A percentile compares a stretch with the other conserved stretches of the same genome.
Evolutionary conservation across 2,797 vertebrate genomes (phyloP).

Genomic region (Sebastes steindachneri): DNA sequence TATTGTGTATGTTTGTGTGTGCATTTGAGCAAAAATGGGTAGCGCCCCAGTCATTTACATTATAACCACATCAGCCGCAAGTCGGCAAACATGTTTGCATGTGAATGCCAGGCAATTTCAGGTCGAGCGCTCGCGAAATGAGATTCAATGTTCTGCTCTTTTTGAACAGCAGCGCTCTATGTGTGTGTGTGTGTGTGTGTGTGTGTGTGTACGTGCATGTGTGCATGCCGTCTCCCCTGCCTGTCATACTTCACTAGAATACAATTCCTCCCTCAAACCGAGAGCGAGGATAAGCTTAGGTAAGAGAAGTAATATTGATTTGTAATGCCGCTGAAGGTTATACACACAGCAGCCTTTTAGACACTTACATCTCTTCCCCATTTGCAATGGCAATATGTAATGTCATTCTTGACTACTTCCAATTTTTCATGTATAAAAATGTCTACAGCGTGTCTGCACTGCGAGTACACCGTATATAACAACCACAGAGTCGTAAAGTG

Average conservation of each 20-base stretch:
- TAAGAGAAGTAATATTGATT: slow-evolving; percentile 65
- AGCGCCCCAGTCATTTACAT: slow-evolving; percentile 42
- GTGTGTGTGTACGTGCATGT: not conserved
- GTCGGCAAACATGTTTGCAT: slow-evolving; percentile 56
- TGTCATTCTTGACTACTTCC: slow-evolving; percentile 51
- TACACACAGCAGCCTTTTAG: slow-evolving; percentile 40
- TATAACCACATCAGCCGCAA: slow-evolving; percentile 46
- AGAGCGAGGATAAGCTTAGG: slow-evolving; percentile 56
- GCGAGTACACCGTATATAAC: not conserved
- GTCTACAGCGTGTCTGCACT: slow-evolving; percentile 2
- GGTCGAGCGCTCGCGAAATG: slow-evolving; percentile 42
- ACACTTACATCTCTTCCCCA: slow-evolving; percentile 45
- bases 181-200: not conserved
- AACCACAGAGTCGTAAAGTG: not conserved
- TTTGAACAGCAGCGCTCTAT: slow-evolving; percentile 28
- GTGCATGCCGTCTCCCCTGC: not conserved
- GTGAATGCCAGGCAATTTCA: slow-evolving; percentile 66
- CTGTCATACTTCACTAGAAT: slow-evolving; percentile 53
- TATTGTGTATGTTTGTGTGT: not conserved
- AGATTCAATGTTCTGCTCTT: slow-evolving; percentile 55
- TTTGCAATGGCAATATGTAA: slow-evolving; percentile 52
- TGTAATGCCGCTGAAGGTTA: slow-evolving; percentile 55
- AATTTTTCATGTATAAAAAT: slow-evolving; percentile 35
- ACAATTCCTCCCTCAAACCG: slow-evolving; percentile 55
- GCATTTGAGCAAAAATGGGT: not conserved